A percentile compares a stretch with the other conserved stretches of the same genome.
phyloP scores from a whole-genome alignment of 2,888 invertebrate species.

The Galerucella calmariensis region DNA sequence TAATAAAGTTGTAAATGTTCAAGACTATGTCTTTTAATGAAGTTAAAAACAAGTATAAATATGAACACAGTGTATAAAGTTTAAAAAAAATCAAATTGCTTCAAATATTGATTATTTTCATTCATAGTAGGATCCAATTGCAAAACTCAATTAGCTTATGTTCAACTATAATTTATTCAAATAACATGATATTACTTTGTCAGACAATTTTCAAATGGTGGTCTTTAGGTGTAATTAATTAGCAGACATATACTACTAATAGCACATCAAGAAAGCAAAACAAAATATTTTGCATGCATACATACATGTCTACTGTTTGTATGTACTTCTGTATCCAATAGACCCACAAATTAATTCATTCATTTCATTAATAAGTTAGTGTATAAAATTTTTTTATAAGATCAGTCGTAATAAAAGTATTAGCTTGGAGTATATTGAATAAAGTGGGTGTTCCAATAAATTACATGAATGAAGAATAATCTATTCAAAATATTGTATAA shows the following conservation, averaged over 20 bases:
- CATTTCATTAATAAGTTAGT: neutral
- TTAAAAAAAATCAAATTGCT: neutral
- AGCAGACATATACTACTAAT: too few relatives aligned
- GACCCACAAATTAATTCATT: neutral
- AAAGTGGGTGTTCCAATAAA: neutral
- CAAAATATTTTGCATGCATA: too few relatives aligned
- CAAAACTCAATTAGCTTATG: neutral
- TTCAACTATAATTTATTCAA: too few relatives aligned
- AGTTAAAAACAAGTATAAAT: neutral
- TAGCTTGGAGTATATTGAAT: neutral
- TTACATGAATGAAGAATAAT: neutral
- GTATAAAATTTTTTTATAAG: neutral
- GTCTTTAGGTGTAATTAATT: too few relatives aligned
- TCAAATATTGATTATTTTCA: neutral
- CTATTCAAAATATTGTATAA: neutral
- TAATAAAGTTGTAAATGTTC: neutral
- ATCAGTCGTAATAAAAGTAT: neutral
- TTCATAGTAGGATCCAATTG: slow-evolving; percentile 1
- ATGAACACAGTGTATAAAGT: neutral
- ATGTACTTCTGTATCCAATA: neutral
- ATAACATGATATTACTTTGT: too few relatives aligned
- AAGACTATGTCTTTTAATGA: too few relatives aligned
- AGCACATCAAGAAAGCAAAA: too few relatives aligned
- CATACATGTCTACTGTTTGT: too few relatives aligned
- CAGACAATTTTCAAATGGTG: too few relatives aligned